Evolutionary conservation across 2,888 invertebrate species (phyloP).

Genomic region (Ferdinandea cuprea): DNA sequence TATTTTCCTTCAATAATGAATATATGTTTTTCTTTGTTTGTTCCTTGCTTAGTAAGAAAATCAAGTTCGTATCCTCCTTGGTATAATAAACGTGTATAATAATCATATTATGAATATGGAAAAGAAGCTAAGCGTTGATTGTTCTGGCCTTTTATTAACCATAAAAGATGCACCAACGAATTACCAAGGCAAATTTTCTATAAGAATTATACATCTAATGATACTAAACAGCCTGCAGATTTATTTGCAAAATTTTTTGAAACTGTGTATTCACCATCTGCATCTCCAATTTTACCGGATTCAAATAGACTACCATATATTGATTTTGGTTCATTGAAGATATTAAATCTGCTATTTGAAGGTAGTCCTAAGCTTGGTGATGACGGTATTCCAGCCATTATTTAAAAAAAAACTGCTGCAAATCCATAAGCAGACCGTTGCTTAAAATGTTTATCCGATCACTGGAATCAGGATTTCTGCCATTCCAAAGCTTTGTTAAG

Average conservation of each 20-base stretch:
- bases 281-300: not conserved
- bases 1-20: too few relatives aligned
- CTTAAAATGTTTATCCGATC: not conserved
- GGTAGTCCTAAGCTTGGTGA: not conserved
- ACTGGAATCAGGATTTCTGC: not conserved
- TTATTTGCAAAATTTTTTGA: not conserved
- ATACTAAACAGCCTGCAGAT: too few relatives aligned
- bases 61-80: too few relatives aligned
- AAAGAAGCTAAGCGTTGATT: not conserved
- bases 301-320: not conserved
- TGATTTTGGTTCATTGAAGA: not conserved
- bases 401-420: not conserved
- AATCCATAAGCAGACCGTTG: not conserved
- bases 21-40: too few relatives aligned
- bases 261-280: too few relatives aligned
- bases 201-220: not conserved
- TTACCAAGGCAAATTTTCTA: too few relatives aligned
- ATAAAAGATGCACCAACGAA: too few relatives aligned
- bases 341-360: not conserved
- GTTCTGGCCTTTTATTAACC: conserved; percentile 9
- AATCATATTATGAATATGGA: not conserved
- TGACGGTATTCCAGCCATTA: not conserved
- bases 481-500: too few relatives aligned
- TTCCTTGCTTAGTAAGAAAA: too few relatives aligned
- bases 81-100: too few relatives aligned